Evolutionary conservation across 2,797 vertebrate genomes (phyloP).

Genomic region (Lophius americanus): DNA sequence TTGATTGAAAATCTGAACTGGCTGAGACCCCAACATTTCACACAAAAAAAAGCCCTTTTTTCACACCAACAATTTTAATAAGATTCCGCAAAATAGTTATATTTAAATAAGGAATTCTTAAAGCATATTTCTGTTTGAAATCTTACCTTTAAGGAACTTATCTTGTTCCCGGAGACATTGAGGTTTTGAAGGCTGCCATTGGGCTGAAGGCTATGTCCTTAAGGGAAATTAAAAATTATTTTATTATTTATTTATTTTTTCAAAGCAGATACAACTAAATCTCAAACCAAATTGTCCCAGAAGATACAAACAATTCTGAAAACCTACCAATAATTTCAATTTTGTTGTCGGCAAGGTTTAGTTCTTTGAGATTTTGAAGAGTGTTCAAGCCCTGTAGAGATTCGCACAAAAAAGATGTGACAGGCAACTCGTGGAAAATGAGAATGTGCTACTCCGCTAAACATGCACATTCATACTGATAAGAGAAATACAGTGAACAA

Average conservation of each 20-base stretch:
- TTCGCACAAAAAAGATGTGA: neutral
- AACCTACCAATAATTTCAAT: constrained; percentile 85
- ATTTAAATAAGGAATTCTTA: constrained; percentile 33
- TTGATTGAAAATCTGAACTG: constrained; percentile 53
- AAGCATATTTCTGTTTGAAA: constrained; percentile 39
- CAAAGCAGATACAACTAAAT: constrained; percentile 9
- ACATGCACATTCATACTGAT: neutral
- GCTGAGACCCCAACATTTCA: constrained; percentile 32
- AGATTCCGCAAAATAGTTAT: constrained; percentile 27
- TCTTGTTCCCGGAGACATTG: constrained; percentile 91
- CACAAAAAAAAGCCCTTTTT: constrained; percentile 41
- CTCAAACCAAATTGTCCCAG: constrained; percentile 21
- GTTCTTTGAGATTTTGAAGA: constrained; percentile 85
- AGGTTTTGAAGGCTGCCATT: constrained; percentile 85
- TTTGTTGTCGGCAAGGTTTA: constrained; percentile 87
- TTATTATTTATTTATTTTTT: constrained; percentile 5
- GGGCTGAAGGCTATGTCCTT: constrained; percentile 82
- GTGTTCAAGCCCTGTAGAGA: constrained; percentile 77
- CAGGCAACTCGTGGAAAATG: constrained; percentile 1
- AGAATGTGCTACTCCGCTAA: neutral
- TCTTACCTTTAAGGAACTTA: constrained; percentile 89
- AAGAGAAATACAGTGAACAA: neutral
- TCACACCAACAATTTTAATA: constrained; percentile 56
- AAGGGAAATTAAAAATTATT: constrained; percentile 32
- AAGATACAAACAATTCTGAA: constrained; percentile 9